A percentile compares a stretch with the other conserved stretches of the same genome.
Conservation (phyloP, 2,797 vertebrate genomes). For the Amniataba percoides region DNA sequence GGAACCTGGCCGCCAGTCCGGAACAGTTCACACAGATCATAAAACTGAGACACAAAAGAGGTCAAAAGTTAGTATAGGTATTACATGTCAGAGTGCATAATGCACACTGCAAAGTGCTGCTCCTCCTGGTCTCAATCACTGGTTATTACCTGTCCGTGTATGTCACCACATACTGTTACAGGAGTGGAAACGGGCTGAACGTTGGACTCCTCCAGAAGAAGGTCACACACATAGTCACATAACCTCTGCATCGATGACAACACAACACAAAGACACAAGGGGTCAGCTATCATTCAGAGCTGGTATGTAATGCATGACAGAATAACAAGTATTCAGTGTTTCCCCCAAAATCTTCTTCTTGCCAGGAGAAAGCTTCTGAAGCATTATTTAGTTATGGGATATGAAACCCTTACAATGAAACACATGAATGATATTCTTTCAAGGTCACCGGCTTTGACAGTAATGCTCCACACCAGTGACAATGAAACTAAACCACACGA, state of each 20-base stretch:
- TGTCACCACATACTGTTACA: conserved; percentile 97
- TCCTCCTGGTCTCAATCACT: not conserved
- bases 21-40: conserved; percentile 97
- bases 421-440: not conserved
- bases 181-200: conserved; percentile 98
- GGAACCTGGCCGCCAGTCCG: conserved; percentile 97
- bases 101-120: no score
- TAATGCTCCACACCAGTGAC: not conserved
- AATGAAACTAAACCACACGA: not conserved
- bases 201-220: conserved; percentile 97
- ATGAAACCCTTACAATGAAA: not conserved
- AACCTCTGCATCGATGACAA: conserved; percentile 85
- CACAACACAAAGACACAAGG: not conserved
- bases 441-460: not conserved
- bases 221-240: conserved; percentile 98
- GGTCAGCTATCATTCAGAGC: not conserved
- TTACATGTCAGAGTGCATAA: not conserved
- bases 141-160: conserved; percentile 93
- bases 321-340: not conserved
- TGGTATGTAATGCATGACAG: not conserved
- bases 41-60: conserved; percentile 87
- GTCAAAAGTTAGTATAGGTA: not conserved
- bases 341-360: not conserved
- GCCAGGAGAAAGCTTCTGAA: not conserved
- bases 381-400: not conserved